phyloP scores from a whole-genome alignment of 2,888 invertebrate genomes.

The Troides aeacus region DNA sequence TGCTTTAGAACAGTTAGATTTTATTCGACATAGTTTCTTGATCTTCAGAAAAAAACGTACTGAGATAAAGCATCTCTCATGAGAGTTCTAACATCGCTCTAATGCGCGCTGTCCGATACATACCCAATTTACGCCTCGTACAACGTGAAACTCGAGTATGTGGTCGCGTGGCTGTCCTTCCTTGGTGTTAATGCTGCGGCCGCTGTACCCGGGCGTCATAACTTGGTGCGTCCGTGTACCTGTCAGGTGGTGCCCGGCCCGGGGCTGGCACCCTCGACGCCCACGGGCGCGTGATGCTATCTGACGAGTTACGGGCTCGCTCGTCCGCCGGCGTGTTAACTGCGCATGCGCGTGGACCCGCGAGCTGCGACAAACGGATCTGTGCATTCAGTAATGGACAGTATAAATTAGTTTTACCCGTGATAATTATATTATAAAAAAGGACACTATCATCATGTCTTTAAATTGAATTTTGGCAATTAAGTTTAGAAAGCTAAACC shows the following conservation, averaged over 20 bases:
- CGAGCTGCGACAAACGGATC: neutral
- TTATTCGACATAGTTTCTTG: no score
- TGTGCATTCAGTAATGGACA: neutral
- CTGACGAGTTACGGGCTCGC: slow-evolving; percentile 24
- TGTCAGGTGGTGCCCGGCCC: slow-evolving; percentile 10
- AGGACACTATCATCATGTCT: no score
- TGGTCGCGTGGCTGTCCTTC: slow-evolving; percentile 4
- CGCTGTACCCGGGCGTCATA: slow-evolving; percentile 11
- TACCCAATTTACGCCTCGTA: slow-evolving; percentile 6
- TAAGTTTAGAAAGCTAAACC: no score
- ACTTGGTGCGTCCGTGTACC: slow-evolving; percentile 19
- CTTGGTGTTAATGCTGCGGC: slow-evolving; percentile 17
- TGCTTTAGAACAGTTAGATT: no score
- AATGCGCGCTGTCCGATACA: neutral
- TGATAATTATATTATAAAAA: no score
- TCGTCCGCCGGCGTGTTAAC: slow-evolving; percentile 6
- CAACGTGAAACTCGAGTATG: slow-evolving; percentile 13
- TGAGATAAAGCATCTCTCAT: no score
- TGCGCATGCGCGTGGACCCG: neutral
- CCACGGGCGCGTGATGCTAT: slow-evolving; percentile 18
- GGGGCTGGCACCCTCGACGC: slow-evolving; percentile 23
- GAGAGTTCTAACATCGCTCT: neutral
- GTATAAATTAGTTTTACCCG: no score
- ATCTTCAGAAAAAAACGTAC: no score
- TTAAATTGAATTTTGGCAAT: no score